phyloP scores from a whole-genome alignment of 1,140 invertebrate species.

The Diorhabda sublineata region DNA sequence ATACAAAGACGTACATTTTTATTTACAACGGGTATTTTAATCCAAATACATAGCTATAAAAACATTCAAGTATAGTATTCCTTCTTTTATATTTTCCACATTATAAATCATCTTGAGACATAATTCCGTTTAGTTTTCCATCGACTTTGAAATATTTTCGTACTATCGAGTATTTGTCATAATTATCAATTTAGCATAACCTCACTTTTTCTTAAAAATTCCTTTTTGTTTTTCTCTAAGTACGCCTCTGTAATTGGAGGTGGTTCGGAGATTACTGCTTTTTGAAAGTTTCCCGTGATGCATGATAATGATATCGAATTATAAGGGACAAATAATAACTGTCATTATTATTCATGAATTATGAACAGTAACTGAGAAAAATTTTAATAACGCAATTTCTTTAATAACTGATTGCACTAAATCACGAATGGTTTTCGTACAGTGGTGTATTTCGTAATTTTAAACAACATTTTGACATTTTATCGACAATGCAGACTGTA shows the following conservation, averaged over 20 bases:
- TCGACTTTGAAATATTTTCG: too few relatives aligned
- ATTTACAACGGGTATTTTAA: too few relatives aligned
- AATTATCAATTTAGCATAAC: too few relatives aligned
- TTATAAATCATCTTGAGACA: too few relatives aligned
- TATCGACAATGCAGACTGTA: too few relatives aligned
- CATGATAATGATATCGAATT: conserved; percentile 16
- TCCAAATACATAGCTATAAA: too few relatives aligned
- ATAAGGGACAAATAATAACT: conserved; percentile 21
- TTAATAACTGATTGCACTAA: background rate
- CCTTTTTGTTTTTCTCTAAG: too few relatives aligned
- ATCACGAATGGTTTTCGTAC: background rate
- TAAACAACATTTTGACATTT: background rate
- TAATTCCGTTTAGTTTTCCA: too few relatives aligned
- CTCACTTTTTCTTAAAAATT: too few relatives aligned
- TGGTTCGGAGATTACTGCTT: conserved; percentile 9
- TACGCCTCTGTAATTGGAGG: background rate
- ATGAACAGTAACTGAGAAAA: conserved; percentile 14
- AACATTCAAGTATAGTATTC: too few relatives aligned
- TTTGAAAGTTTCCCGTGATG: conserved; percentile 8
- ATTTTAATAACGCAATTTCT: conserved; percentile 15
- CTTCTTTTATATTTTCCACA: too few relatives aligned
- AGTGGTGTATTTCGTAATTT: background rate
- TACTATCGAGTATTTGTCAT: too few relatives aligned
- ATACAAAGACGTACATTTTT: background rate
- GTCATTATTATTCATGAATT: conserved; percentile 17